phyloP scores from a whole-genome alignment of 2,113 vertebrate genomes.

The Rhinichthys klamathensis region DNA sequence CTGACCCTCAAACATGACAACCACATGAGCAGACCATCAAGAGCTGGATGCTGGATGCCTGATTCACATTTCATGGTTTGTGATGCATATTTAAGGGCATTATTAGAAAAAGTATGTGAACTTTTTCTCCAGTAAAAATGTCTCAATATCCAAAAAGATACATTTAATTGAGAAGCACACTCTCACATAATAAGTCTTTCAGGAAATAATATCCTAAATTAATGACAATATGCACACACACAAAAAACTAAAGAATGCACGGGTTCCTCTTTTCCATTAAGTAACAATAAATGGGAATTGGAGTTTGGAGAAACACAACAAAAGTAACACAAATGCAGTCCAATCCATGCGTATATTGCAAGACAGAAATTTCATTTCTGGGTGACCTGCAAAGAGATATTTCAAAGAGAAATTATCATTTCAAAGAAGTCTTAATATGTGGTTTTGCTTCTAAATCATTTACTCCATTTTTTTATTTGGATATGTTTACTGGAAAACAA shows the following conservation, averaged over 20 bases:
- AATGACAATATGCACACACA: too few relatives aligned
- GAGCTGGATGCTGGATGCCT: neutral
- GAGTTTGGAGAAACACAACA: neutral
- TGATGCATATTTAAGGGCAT: neutral
- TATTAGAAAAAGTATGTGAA: neutral
- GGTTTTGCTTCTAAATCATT: neutral
- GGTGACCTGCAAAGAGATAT: too few relatives aligned
- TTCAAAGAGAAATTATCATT: too few relatives aligned
- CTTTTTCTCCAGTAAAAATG: neutral
- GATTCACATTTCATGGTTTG: neutral
- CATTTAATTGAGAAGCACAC: neutral
- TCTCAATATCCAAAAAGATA: neutral
- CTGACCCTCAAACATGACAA: slow-evolving; percentile 32
- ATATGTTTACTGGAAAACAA: neutral
- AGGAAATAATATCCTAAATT: neutral
- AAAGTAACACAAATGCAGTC: neutral
- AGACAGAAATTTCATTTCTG: neutral
- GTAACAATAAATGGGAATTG: neutral
- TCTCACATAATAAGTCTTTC: neutral
- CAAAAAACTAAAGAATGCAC: neutral
- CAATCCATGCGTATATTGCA: neutral
- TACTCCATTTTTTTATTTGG: neutral
- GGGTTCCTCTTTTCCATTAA: neutral
- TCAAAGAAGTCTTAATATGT: neutral
- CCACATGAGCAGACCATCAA: slow-evolving; percentile 14